Conservation (phyloP, 1,140 invertebrate genomes). For the Caenorhabditis elegans region DNA sequence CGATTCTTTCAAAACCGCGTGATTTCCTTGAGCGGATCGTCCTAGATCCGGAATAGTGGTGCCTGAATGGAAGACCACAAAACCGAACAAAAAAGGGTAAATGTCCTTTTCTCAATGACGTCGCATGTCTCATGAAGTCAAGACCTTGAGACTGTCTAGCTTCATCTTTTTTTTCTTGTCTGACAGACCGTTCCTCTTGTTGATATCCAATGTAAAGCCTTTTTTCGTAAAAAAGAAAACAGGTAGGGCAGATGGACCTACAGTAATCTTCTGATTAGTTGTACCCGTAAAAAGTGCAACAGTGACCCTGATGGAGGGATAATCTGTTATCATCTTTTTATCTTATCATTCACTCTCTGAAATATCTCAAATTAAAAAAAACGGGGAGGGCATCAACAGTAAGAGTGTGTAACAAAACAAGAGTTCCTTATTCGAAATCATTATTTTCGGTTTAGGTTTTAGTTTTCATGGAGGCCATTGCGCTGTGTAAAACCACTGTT, state of each 20-base stretch:
- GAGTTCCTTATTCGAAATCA: background rate
- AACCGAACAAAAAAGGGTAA: background rate
- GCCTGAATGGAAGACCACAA: background rate
- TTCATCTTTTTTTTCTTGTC: constrained; percentile 1
- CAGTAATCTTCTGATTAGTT: background rate
- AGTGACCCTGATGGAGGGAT: background rate
- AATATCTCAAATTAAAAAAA: background rate
- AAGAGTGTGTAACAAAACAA: background rate
- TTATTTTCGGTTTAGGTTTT: background rate
- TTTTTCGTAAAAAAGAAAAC: background rate
- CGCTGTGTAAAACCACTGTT: background rate
- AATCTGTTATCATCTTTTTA: background rate
- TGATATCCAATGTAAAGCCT: background rate
- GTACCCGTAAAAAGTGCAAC: background rate
- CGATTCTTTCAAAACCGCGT: background rate
- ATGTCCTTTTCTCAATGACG: background rate
- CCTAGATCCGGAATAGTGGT: constrained; percentile 7
- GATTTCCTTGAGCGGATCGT: background rate
- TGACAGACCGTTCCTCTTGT: background rate
- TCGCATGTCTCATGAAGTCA: background rate
- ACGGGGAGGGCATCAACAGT: background rate
- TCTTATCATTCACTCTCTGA: background rate
- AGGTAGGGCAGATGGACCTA: background rate
- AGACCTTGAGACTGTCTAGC: constrained; percentile 21
- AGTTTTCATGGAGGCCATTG: background rate